Base-by-base conservation (phyloP, 2,113 vertebrate species). In the Alethe castanea region DNA sequence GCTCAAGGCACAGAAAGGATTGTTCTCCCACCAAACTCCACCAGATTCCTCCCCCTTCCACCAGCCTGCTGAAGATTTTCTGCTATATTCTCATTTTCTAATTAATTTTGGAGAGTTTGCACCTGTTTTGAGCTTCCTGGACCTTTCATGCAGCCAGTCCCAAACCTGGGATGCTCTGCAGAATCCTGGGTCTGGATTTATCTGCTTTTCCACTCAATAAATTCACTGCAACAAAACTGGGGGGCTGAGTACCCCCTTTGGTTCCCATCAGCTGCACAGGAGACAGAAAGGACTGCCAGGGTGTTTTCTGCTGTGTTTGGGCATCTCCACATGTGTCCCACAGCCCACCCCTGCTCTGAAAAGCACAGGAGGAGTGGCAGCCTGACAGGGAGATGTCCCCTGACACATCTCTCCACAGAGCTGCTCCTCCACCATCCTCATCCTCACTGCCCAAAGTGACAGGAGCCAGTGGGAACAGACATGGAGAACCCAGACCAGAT, bases 31-130 rank as follows among this genome's bases (percentile, higher is more conserved):
- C 40, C 9, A 14, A 84, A 8, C 33, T 81, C 50, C 17, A 17
- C 8, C 3, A 2, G 53, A 78, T 48, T 69, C 24, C 5, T 56
- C 6, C 26, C 17, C 6, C 0, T 0, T 11, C 11, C 38, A 17
- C 4, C 38, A 54, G n/a, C 19, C 16, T 13, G n/a, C 5, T 14
- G 29, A 22, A 73, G 59, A 6, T 61, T 44, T 57, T 70, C 67
- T 54, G 14, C 14, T 81, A 26, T 26, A 4, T 45, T 59, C 38
- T 5, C 5, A 1, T 18, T 77, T 83, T n/a, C 8, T 50, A 5
- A n/a, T 14, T 38, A 3, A 26, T 79, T 67, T 18, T 36, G 12
- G 38, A 29, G 44, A 23, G 28, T 44, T 4, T 4, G 29, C 0
- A 6, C 4, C 2, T 15, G n/a, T 15, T 16, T 5, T 11, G 19